Base-by-base conservation (phyloP, 2,113 vertebrate genomes). In the Oreochromis niloticus region DNA sequence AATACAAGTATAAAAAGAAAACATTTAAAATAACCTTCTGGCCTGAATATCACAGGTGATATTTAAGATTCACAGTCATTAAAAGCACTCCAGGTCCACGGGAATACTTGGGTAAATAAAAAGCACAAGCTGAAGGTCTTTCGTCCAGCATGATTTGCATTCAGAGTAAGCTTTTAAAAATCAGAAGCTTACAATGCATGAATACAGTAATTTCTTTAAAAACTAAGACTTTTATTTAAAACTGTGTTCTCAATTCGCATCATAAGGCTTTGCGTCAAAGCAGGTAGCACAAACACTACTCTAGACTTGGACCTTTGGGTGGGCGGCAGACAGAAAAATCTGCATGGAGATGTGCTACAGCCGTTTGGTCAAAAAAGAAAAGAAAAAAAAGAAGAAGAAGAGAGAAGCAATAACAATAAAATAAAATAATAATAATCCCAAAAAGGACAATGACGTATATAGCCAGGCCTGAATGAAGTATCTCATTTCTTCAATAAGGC, bases 101-200 rank as follows among this genome's bases (percentile, higher is more conserved):
- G 61, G 3, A 86, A 75, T 14, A 87, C 55, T 39, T 82, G 75
- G 46, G 89, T 54, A 32, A 89, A 91, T 83, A 88, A 32, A 88
- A 86, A 80, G 36, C 6, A 11, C 32, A 50, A 80, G 57, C 55
- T 89, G 41, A 86, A 61, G 12, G 57, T 81, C 54, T 87, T 78
- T 87, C 46, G 4, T 89, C 93, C 91, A 94, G 93, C 94, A 94
- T 84, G 6, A 52, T 85, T 68, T 91, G 39, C 46, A 88, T 89
- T 87, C 82, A 88, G 19, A 82, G 82, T 86, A 85, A 80, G 57
- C 71, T 48, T 50, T 24, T 75, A 41, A 54, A 84, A 78, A 73
- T 61, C 1, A 6, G 17, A 32, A 85, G 71, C 66, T 73, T 81
- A 80, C 50, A 3, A 17, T 36, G 8, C 16, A 71, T 34, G 19